Conservation (phyloP, 1,140 invertebrate genomes). For the Drosophila arizonae region DNA sequence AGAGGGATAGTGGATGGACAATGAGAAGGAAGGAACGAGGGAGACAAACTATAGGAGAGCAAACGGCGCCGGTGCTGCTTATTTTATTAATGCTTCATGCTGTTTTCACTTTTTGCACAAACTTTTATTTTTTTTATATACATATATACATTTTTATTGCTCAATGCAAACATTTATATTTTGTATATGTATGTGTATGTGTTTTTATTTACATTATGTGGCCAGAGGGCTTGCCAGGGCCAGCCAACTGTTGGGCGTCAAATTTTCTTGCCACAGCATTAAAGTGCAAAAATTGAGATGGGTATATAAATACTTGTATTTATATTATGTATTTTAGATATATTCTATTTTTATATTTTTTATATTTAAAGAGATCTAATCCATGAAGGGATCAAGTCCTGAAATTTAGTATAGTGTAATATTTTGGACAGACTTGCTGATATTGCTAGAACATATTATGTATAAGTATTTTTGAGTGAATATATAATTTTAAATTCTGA, state of each 20-base stretch:
- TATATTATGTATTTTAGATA: no score
- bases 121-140: slow-evolving; percentile 21
- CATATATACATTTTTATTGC: slow-evolving; percentile 51
- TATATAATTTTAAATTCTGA: no score
- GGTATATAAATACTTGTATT: neutral
- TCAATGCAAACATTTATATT: slow-evolving; percentile 62
- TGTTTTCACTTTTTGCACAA: slow-evolving; percentile 54
- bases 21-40: neutral
- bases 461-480: no score
- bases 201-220: slow-evolving; percentile 58
- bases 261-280: neutral
- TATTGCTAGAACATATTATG: no score
- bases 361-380: no score
- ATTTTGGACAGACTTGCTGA: no score
- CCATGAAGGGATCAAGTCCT: no score
- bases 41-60: slow-evolving; percentile 41
- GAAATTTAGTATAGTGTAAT: no score
- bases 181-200: slow-evolving; percentile 17
- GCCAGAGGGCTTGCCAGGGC: slow-evolving; percentile 13
- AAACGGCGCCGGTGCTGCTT: slow-evolving; percentile 44
- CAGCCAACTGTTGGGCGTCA: slow-evolving; percentile 31
- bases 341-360: no score
- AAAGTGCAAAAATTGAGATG: neutral
- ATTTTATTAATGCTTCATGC: slow-evolving; percentile 64
- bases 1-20: neutral